Evolutionary conservation across 2,888 invertebrate species (phyloP).

Genomic region (Pteria penguin): DNA sequence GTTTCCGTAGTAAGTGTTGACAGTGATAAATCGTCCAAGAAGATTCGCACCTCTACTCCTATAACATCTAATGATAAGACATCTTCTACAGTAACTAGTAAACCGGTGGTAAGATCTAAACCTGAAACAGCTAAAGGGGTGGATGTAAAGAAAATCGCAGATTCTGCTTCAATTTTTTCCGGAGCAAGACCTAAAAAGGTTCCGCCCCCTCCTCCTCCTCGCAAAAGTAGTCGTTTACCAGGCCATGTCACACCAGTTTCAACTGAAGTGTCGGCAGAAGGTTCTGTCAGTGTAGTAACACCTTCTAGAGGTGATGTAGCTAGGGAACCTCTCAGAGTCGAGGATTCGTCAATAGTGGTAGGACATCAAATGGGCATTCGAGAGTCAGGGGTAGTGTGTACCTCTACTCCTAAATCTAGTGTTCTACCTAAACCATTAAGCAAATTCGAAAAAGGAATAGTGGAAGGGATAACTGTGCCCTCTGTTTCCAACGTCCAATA

Average conservation of each 20-base stretch:
- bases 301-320: not conserved
- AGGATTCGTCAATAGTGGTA: constrained; percentile 31
- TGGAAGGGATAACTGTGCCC: constrained; percentile 51
- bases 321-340: not conserved
- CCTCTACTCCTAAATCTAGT: constrained; percentile 59
- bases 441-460: constrained; percentile 65
- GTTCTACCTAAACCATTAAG: constrained; percentile 53
- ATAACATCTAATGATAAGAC: constrained; percentile 9
- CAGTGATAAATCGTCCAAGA: constrained; percentile 21
- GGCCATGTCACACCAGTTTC: constrained; percentile 52
- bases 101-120: not conserved
- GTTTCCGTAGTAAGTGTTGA: not conserved
- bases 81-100: constrained; percentile 5
- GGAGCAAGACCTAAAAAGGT: constrained; percentile 66
- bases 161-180: constrained; percentile 18
- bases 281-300: constrained; percentile 13
- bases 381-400: constrained; percentile 37
- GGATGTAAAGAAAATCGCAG: not conserved
- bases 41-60: constrained; percentile 4
- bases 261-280: constrained; percentile 53
- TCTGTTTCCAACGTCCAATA: not conserved
- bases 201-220: constrained; percentile 77
- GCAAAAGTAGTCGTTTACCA: constrained; percentile 68
- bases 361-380: constrained; percentile 28
- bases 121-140: constrained; percentile 1